Percentiles rank a stretch among this genome's conserved stretches.
phyloP scores from a whole-genome alignment of 2,888 invertebrate species.

The Drosophila cyrtoloma region DNA sequence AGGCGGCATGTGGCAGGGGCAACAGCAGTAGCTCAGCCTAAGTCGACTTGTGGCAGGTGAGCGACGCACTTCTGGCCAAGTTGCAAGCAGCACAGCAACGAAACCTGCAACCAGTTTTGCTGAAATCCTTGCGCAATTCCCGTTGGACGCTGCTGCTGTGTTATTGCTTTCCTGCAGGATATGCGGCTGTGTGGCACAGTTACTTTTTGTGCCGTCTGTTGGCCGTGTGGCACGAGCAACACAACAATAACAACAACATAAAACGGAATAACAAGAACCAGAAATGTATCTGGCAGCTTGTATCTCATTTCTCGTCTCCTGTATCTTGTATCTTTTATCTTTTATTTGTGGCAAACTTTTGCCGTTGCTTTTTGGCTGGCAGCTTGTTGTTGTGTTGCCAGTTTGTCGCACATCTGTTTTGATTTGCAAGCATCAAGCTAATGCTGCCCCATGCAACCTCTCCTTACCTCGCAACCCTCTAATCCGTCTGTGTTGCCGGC shows the following conservation, averaged over 20 bases:
- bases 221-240: constrained; percentile 67
- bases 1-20: constrained; percentile 72
- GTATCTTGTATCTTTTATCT: constrained; percentile 25
- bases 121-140: constrained; percentile 67
- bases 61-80: constrained; percentile 35
- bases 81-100: background rate
- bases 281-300: constrained; percentile 27
- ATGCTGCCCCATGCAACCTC: constrained; percentile 2
- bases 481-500: constrained; percentile 15
- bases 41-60: constrained; percentile 55
- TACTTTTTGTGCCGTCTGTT: constrained; percentile 30
- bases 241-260: constrained; percentile 6
- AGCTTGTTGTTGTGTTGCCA: constrained; percentile 31
- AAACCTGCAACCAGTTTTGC: constrained; percentile 44
- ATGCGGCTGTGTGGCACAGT: constrained; percentile 59
- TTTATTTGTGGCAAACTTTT: constrained; percentile 27
- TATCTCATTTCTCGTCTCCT: constrained; percentile 46
- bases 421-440: constrained; percentile 44
- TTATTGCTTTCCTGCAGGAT: constrained; percentile 57
- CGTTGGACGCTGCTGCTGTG: constrained; percentile 36
- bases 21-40: constrained; percentile 19
- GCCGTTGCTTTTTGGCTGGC: constrained; percentile 20
- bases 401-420: constrained; percentile 78
- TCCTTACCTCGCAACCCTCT: background rate
- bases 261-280: background rate